A percentile compares a stretch with the other conserved stretches of the same genome.
Conservation (phyloP, 92 coral and sea anemone species). For the Phenganax stokvisi region DNA sequence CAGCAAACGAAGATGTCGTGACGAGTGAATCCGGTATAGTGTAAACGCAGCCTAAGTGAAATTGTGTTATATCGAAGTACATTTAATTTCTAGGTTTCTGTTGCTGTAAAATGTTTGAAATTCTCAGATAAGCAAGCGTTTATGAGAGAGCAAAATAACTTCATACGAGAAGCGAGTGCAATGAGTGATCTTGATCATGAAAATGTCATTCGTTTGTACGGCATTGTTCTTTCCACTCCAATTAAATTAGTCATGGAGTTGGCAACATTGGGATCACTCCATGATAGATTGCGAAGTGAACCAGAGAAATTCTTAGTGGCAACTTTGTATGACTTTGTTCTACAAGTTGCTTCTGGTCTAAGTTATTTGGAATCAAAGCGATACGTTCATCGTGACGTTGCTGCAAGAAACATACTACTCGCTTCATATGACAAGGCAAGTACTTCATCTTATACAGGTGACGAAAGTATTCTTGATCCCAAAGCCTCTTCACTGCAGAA, state of each 20-base stretch:
- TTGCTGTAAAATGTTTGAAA: constrained; percentile 89
- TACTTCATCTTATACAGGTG: background rate
- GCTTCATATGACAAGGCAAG: constrained; percentile 68
- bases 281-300: constrained; percentile 60
- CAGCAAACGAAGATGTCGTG: too few species aligned
- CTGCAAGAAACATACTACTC: constrained; percentile 77
- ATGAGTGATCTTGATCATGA: constrained; percentile 90
- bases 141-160: constrained; percentile 73
- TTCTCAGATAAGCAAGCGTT: constrained; percentile 65
- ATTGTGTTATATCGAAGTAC: background rate
- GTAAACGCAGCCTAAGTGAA: too few species aligned
- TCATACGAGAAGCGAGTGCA: constrained; percentile 92
- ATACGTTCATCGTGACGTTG: constrained; percentile 87
- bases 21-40: too few species aligned
- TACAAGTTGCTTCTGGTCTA: constrained; percentile 98
- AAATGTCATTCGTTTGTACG: constrained; percentile 74
- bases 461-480: background rate
- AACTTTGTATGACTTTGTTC: constrained; percentile 68
- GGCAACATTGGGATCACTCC: constrained; percentile 77
- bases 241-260: constrained; percentile 84
- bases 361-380: constrained; percentile 86
- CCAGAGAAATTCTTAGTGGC: constrained; percentile 64
- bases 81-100: constrained; percentile 56
- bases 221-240: constrained; percentile 75
- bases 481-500: background rate